These are phyloP conservation scores for Synergus umbraculus DNA, from an alignment of 2,888 invertebrate species.

Conservation along the genomic window DNA sequence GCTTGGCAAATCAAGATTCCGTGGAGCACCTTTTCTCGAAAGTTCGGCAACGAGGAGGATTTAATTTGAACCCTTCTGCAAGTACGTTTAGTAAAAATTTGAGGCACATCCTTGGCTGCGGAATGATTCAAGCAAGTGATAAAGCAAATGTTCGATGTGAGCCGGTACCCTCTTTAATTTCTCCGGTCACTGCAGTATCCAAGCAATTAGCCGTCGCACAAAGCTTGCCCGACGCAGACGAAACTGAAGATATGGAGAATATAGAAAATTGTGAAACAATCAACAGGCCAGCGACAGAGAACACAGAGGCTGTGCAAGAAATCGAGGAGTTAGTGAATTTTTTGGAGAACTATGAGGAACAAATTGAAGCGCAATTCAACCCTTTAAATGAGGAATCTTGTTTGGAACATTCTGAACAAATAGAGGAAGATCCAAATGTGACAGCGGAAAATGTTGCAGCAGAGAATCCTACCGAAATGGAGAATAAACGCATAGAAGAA, in stretches of 20 bases:
- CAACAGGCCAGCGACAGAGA: background rate
- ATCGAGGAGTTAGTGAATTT: background rate
- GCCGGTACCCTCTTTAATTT: constrained; percentile 37
- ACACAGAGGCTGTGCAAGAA: background rate
- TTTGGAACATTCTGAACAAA: background rate
- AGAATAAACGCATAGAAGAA: too few species aligned
- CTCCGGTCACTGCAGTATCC: background rate
- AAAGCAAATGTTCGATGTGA: constrained; percentile 49
- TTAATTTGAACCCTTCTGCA: constrained; percentile 55
- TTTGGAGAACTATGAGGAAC: background rate
- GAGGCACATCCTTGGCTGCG: constrained; percentile 49
- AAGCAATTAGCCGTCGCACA: background rate
- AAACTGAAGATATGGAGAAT: background rate
- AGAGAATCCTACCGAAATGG: background rate
- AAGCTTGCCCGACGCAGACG: background rate
- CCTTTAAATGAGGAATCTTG: background rate
- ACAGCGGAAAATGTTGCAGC: background rate
- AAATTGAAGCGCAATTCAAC: background rate
- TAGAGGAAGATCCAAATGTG: background rate
- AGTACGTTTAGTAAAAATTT: constrained; percentile 46
- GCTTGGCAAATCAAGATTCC: constrained; percentile 52
- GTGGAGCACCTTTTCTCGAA: constrained; percentile 47
- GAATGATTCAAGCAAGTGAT: constrained; percentile 45
- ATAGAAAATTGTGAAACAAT: background rate
- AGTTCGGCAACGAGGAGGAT: constrained; percentile 54